phyloP scores from a whole-genome alignment of 1,140 invertebrate species.

The Leptinotarsa undecemlineata region DNA sequence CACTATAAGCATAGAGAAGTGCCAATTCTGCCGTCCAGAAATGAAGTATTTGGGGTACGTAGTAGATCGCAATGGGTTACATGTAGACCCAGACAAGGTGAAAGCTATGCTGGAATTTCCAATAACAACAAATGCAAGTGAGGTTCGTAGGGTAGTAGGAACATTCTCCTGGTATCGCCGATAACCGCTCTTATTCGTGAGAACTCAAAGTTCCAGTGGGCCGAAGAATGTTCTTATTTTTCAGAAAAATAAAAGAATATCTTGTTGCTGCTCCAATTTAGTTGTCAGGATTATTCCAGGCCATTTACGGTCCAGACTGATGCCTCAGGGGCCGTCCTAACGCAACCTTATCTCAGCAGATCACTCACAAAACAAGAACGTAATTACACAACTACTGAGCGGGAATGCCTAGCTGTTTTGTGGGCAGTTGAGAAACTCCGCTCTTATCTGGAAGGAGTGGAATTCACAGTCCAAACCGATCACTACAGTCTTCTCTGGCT shows the following conservation, averaged over 20 bases:
- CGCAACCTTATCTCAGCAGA: conserved; percentile 55
- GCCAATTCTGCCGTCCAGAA: conserved; percentile 15
- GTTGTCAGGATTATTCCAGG: conserved; percentile 28
- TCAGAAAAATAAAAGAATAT: conserved; percentile 18
- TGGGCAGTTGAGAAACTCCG: conserved; percentile 49
- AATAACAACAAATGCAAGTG: neutral
- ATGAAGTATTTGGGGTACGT: neutral
- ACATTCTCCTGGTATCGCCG: conserved; percentile 11
- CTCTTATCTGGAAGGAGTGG: conserved; percentile 50
- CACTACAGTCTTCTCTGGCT: conserved; percentile 54
- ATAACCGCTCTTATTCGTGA: neutral
- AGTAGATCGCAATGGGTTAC: conserved; percentile 9
- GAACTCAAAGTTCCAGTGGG: conserved; percentile 1
- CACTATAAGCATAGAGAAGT: conserved; percentile 14
- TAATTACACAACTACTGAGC: conserved; percentile 53
- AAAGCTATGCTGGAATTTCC: conserved; percentile 39
- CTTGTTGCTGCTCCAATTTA: conserved; percentile 22
- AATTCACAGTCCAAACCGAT: conserved; percentile 56
- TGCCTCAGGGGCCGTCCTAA: conserved; percentile 42
- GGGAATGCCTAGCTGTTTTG: conserved; percentile 55
- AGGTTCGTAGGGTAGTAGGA: neutral
- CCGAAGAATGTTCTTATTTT: conserved; percentile 16
- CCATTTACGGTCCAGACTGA: conserved; percentile 33
- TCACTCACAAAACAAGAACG: neutral
- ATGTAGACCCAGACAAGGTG: conserved; percentile 25